phyloP scores from a whole-genome alignment of 1,140 invertebrate genomes.

The Eriocheir sinensis region DNA sequence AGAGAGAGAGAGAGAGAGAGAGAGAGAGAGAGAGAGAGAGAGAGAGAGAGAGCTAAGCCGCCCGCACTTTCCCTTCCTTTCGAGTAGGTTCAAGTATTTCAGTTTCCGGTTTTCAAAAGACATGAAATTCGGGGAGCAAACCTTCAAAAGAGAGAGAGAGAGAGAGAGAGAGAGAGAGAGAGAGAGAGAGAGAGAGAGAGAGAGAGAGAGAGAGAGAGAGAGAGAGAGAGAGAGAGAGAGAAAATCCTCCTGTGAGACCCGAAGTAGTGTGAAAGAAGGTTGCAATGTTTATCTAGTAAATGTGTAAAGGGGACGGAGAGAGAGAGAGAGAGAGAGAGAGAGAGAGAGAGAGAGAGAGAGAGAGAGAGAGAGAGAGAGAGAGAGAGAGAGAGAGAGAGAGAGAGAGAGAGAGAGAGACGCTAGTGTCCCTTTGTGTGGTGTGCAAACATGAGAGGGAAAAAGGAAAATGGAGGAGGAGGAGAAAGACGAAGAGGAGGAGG shows the following conservation, averaged over 20 bases:
- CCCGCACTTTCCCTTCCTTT: background rate
- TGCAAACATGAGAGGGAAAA: background rate
- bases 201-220: conserved; percentile 49
- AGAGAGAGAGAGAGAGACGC: conserved; percentile 49
- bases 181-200: conserved; percentile 58
- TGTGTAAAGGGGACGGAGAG: background rate
- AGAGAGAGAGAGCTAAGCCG: background rate
- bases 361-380: conserved; percentile 37
- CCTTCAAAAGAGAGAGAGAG: conserved; percentile 47
- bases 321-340: conserved; percentile 1
- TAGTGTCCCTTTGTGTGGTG: background rate
- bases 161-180: conserved; percentile 59
- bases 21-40: conserved; percentile 52
- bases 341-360: conserved; percentile 35
- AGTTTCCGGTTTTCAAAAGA: background rate
- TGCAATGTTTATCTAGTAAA: background rate
- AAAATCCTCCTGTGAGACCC: no score
- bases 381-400: conserved; percentile 34
- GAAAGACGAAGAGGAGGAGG: background rate
- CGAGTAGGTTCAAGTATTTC: background rate
- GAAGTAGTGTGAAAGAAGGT: no score
- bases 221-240: background rate
- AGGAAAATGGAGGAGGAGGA: background rate
- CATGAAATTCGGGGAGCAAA: background rate
- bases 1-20: conserved; percentile 22